Evolutionary conservation across 2,888 invertebrate genomes (phyloP).

Genomic region (Tetanocera ferruginea): DNA sequence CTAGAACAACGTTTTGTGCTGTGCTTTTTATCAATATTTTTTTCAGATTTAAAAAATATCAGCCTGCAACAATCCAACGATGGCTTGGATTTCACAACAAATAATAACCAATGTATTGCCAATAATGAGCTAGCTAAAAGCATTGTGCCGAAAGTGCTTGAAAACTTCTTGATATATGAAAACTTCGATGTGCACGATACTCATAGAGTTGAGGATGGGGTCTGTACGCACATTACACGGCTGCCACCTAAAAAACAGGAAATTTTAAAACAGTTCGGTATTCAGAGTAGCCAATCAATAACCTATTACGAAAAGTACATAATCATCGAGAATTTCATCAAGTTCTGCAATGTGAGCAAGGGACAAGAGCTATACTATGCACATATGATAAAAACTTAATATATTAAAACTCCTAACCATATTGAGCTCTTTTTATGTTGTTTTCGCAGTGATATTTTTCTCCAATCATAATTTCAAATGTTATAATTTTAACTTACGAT

Average conservation of each 20-base stretch:
- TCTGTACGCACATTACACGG: constrained; percentile 68
- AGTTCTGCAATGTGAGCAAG: constrained; percentile 70
- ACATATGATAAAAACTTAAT: not conserved
- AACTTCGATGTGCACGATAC: constrained; percentile 69
- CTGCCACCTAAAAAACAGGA: constrained; percentile 70
- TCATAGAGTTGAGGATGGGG: constrained; percentile 68
- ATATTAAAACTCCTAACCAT: not conserved
- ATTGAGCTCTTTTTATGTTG: constrained; percentile 13
- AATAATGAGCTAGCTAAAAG: constrained; percentile 45
- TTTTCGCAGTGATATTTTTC: not conserved
- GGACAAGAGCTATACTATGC: constrained; percentile 21
- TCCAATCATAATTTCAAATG: not conserved
- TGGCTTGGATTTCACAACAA: constrained; percentile 61
- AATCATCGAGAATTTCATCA: constrained; percentile 70
- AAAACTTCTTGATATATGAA: constrained; percentile 66
- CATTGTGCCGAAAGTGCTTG: constrained; percentile 60
- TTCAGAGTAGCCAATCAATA: constrained; percentile 70
- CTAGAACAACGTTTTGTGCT: not conserved
- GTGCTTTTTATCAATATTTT: not conserved
- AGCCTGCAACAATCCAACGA: constrained; percentile 64
- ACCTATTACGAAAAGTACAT: constrained; percentile 70
- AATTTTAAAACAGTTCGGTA: constrained; percentile 70
- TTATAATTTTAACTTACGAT: not conserved
- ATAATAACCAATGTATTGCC: constrained; percentile 49
- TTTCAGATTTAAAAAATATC: constrained; percentile 68